Conservation (phyloP, 2,797 vertebrate genomes). For the Hippocampus kuda region DNA sequence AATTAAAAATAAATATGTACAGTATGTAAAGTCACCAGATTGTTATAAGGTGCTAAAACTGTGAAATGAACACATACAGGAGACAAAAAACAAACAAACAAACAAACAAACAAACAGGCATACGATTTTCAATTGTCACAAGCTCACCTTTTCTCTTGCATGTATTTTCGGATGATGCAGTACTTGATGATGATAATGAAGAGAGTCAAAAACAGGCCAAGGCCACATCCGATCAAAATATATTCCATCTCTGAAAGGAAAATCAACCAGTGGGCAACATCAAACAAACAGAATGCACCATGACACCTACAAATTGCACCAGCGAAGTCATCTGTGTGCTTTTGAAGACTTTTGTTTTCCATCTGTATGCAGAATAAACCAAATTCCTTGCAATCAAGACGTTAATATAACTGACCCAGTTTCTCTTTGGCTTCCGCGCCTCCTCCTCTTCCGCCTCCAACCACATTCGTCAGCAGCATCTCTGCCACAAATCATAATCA, state of each 20-base stretch:
- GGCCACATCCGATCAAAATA: not conserved
- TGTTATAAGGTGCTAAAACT: too few species aligned
- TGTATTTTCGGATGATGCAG: not conserved
- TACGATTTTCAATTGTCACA: too few species aligned
- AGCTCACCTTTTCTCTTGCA: not conserved
- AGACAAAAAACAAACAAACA: too few species aligned
- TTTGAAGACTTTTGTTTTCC: not conserved
- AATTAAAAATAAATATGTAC: too few species aligned
- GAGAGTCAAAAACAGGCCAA: not conserved
- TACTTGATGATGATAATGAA: not conserved
- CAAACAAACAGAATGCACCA: not conserved
- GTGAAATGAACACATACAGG: too few species aligned
- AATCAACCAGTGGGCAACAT: not conserved
- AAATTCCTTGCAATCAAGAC: not conserved
- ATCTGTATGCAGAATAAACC: slow-evolving; percentile 1
- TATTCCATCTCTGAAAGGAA: not conserved
- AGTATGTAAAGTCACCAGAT: too few species aligned
- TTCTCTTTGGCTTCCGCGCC: not conserved
- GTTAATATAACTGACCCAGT: not conserved
- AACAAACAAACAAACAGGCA: too few species aligned
- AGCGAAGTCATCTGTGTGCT: too few species aligned
- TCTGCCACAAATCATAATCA: not conserved
- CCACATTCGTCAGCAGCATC: not conserved
- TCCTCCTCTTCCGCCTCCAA: not conserved
- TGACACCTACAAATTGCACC: not conserved